Evolutionary conservation across 2,888 invertebrate genomes (phyloP).

Genomic region (Mallateleia sp.): DNA sequence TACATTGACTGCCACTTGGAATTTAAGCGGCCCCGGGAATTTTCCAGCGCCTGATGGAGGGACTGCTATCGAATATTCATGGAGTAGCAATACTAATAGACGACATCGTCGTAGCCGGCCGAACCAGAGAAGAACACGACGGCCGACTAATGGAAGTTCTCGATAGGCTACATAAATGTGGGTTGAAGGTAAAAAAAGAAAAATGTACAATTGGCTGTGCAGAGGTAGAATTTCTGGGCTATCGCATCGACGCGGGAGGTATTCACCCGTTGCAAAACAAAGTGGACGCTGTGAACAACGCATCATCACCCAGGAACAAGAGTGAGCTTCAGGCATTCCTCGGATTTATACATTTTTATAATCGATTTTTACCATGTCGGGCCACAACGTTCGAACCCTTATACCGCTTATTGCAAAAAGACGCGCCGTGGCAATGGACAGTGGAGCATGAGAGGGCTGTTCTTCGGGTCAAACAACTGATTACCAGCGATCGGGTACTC

Average conservation of each 20-base stretch:
- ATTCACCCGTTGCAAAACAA: neutral
- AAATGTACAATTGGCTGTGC: too few relatives aligned
- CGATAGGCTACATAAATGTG: neutral
- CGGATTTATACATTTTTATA: slow-evolving; percentile 11
- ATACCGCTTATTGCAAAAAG: neutral
- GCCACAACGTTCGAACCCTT: slow-evolving; percentile 16
- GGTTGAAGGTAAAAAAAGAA: neutral
- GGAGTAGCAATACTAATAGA: slow-evolving; percentile 15
- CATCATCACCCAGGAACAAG: neutral
- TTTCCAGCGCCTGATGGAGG: slow-evolving; percentile 72
- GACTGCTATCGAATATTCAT: slow-evolving; percentile 29
- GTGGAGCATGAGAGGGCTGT: slow-evolving; percentile 8
- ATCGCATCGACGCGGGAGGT: neutral
- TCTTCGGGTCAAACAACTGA: too few relatives aligned
- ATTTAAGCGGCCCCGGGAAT: slow-evolving; percentile 66
- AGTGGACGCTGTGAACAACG: neutral
- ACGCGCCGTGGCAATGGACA: neutral
- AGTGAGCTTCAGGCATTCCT: neutral
- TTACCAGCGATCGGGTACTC: neutral
- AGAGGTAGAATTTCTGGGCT: neutral
- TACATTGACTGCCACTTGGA: slow-evolving; percentile 80
- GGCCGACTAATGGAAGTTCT: neutral
- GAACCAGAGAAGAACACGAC: neutral
- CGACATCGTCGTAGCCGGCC: slow-evolving; percentile 8
- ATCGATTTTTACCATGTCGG: neutral